These are phyloP conservation scores for Hypselothyrea guttata DNA, from an alignment of 2,888 invertebrate genomes.

Conservation along the genomic window DNA sequence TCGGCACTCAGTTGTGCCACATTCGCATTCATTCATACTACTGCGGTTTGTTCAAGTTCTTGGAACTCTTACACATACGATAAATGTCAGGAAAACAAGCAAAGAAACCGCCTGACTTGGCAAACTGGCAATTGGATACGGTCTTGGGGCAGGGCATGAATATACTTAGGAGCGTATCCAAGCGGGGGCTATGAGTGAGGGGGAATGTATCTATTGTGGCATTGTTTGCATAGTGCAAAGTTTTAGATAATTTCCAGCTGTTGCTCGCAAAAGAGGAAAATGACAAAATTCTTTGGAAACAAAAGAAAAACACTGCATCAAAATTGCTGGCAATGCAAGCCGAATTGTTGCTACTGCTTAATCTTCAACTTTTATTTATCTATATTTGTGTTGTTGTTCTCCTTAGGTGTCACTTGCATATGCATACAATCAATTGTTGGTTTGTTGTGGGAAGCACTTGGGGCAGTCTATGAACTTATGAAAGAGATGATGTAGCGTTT, in stretches of 20 bases:
- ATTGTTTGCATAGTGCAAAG: conserved; percentile 55
- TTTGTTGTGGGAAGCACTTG: conserved; percentile 6
- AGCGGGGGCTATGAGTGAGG: not conserved
- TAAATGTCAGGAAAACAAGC: conserved; percentile 1
- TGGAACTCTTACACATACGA: conserved; percentile 47
- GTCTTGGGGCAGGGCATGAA: conserved; percentile 39
- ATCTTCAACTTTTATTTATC: conserved; percentile 27
- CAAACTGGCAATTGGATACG: conserved; percentile 67
- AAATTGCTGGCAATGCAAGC: conserved; percentile 39
- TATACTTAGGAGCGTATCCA: not conserved
- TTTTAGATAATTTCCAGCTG: conserved; percentile 53
- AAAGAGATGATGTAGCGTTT: too few relatives aligned
- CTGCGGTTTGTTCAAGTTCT: conserved; percentile 42
- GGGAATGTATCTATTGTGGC: conserved; percentile 12
- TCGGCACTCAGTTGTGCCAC: conserved; percentile 21
- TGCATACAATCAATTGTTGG: not conserved
- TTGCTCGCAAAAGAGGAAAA: conserved; percentile 36
- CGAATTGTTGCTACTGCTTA: conserved; percentile 11
- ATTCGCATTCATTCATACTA: conserved; percentile 48
- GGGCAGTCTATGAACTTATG: too few relatives aligned
- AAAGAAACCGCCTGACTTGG: conserved; percentile 53
- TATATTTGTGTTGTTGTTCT: conserved; percentile 7
- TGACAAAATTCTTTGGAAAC: conserved; percentile 43
- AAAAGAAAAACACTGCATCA: conserved; percentile 11
- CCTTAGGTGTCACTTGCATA: too few relatives aligned